Conservation (phyloP, 2,797 vertebrate species). For the Mormyrops boulengeri region DNA sequence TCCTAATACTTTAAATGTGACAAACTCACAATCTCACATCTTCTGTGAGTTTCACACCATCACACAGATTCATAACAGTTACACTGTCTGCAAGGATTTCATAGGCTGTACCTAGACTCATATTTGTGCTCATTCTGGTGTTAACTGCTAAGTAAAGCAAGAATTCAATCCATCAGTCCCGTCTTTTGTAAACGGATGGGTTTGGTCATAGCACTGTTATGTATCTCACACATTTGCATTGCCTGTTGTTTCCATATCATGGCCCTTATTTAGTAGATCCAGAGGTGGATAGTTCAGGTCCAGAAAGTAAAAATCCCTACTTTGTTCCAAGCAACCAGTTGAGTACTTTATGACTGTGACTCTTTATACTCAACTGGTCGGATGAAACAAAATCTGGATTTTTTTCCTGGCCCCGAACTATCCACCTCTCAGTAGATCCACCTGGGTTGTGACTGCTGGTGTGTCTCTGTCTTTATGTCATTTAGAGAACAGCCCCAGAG, state of each 20-base stretch:
- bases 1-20: background rate
- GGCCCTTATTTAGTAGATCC: background rate
- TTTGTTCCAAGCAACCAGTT: background rate
- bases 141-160: background rate
- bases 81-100: background rate
- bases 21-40: background rate
- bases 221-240: background rate
- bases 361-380: background rate
- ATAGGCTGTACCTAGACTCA: background rate
- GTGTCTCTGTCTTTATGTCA: conserved; percentile 46
- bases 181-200: background rate
- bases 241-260: background rate
- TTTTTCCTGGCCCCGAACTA: background rate
- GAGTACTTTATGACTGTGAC: background rate
- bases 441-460: background rate
- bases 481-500: conserved; percentile 77
- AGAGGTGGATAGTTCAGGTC: background rate
- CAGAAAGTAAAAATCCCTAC: background rate
- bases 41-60: background rate
- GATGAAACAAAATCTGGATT: background rate
- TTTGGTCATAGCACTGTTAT: background rate
- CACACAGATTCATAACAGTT: background rate
- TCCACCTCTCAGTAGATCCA: background rate
- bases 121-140: background rate
- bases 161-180: background rate